A percentile compares a stretch with the other conserved stretches of the same genome.
Conservation (phyloP, 2,113 vertebrate species). For the Galeopterus variegatus region DNA sequence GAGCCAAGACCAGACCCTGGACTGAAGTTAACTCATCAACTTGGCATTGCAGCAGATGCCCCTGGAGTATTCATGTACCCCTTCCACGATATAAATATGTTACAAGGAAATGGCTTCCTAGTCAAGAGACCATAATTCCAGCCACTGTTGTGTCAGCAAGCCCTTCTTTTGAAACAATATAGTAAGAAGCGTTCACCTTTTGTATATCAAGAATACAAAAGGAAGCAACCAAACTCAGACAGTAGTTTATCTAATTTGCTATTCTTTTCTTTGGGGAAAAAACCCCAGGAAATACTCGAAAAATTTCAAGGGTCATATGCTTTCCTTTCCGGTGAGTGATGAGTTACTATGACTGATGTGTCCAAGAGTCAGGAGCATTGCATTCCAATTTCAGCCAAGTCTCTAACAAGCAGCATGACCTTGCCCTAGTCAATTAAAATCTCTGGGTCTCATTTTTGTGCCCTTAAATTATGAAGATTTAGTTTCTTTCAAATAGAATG, state of each 20-base stretch:
- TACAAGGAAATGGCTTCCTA: background rate
- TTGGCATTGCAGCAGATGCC: background rate
- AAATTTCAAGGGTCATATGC: background rate
- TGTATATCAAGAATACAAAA: background rate
- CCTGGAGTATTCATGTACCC: background rate
- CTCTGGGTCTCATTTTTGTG: slow-evolving; percentile 26
- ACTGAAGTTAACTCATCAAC: background rate
- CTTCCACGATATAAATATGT: background rate
- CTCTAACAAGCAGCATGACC: background rate
- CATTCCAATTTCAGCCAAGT: background rate
- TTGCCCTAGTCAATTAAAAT: background rate
- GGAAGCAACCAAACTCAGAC: background rate
- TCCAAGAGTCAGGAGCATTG: background rate
- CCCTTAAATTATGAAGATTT: slow-evolving; percentile 14
- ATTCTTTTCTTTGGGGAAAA: background rate
- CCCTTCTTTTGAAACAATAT: background rate
- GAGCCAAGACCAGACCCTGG: background rate
- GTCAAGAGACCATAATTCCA: background rate
- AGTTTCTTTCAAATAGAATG: slow-evolving; percentile 48
- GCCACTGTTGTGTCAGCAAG: background rate
- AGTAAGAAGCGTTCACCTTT: slow-evolving; percentile 35
- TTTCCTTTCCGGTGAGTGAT: slow-evolving; percentile 10
- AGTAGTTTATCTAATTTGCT: slow-evolving; percentile 37
- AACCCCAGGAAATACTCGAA: background rate
- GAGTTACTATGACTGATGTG: background rate